Conservation (phyloP, 2,888 invertebrate species). For the Leucania comma region DNA sequence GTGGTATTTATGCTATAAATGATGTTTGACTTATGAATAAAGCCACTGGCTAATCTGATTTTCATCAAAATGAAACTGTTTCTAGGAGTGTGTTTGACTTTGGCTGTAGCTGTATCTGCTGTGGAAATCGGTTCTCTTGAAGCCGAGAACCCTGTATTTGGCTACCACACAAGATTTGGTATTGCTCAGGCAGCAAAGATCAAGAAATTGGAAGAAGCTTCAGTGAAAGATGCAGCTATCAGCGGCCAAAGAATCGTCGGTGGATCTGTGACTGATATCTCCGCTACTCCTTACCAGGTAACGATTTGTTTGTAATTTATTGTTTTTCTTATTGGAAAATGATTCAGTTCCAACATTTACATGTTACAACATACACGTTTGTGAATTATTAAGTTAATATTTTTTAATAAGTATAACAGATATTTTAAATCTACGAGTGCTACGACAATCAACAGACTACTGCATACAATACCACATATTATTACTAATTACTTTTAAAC, state of each 20-base stretch:
- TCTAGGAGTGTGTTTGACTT: slow-evolving; percentile 62
- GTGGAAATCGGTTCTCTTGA: slow-evolving; percentile 57
- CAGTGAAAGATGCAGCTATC: slow-evolving; percentile 53
- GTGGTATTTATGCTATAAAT: slow-evolving; percentile 44
- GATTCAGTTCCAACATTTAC: too few species aligned
- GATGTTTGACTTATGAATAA: background rate
- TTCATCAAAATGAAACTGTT: slow-evolving; percentile 65
- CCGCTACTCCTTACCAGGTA: slow-evolving; percentile 78
- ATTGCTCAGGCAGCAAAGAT: slow-evolving; percentile 73
- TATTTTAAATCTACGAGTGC: too few species aligned
- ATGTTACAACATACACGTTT: too few species aligned
- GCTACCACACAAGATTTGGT: slow-evolving; percentile 75
- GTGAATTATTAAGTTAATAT: too few species aligned
- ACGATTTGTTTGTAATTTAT: background rate
- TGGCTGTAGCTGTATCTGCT: slow-evolving; percentile 64
- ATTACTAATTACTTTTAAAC: too few species aligned
- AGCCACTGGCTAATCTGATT: slow-evolving; percentile 13
- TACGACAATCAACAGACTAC: too few species aligned
- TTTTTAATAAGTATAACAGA: too few species aligned
- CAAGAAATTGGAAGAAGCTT: slow-evolving; percentile 68
- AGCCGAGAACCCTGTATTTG: slow-evolving; percentile 62
- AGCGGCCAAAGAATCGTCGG: slow-evolving; percentile 73
- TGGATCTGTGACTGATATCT: slow-evolving; percentile 70
- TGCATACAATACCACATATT: too few species aligned
- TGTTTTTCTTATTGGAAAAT: too few species aligned